Percentiles rank a stretch among this genome's conserved stretches.
phyloP scores from a whole-genome alignment of 2,113 vertebrate species.

The Chelonoidis abingdonii region DNA sequence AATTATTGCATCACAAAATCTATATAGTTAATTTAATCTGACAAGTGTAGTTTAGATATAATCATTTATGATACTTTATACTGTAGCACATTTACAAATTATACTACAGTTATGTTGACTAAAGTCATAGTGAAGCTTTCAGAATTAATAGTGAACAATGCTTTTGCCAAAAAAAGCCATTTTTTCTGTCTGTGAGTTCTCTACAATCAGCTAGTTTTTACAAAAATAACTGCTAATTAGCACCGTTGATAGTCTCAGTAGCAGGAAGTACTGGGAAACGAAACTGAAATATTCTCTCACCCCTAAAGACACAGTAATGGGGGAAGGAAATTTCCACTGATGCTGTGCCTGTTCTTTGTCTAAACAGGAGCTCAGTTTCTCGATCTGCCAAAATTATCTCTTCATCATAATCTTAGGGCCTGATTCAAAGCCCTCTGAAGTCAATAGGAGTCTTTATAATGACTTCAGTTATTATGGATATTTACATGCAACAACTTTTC shows the following conservation, averaged over 20 bases:
- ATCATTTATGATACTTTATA: background rate
- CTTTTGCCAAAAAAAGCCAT: background rate
- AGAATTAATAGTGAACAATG: background rate
- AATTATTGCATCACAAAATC: background rate
- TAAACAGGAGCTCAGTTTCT: background rate
- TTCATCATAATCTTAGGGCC: background rate
- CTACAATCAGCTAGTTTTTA: background rate
- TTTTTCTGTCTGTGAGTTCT: background rate
- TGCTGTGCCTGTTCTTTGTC: background rate
- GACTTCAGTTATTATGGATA: background rate
- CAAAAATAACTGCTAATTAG: background rate
- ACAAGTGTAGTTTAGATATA: background rate
- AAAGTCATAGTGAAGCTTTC: background rate
- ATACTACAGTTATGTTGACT: no score
- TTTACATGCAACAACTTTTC: rapidly evolving
- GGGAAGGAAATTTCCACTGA: background rate
- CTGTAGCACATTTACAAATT: background rate
- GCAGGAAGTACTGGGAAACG: background rate
- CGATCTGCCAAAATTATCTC: background rate
- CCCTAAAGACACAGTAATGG: background rate
- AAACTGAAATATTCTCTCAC: background rate
- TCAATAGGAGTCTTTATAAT: background rate
- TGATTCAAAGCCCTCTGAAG: background rate
- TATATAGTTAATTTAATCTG: background rate
- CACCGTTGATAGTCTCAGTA: background rate